These are phyloP conservation scores for Mirounga angustirostris DNA, from an alignment of 2,113 vertebrate species.

Conservation along the genomic window DNA sequence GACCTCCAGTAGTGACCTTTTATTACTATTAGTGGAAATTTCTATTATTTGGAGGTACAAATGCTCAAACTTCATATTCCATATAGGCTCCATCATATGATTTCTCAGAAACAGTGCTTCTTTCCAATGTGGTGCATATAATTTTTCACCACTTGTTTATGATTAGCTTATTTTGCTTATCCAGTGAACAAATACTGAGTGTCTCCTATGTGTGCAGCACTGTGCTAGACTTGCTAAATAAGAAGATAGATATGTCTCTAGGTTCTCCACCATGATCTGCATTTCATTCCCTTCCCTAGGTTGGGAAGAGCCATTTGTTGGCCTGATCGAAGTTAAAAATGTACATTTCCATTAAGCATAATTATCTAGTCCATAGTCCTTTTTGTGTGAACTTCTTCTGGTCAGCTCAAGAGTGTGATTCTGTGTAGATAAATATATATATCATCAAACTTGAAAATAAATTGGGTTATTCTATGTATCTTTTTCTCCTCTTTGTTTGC, in stretches of 20 bases:
- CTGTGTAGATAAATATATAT: neutral
- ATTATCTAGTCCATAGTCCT: neutral
- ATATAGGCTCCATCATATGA: too few relatives aligned
- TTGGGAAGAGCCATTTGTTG: neutral
- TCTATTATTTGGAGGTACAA: neutral
- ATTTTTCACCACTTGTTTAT: neutral
- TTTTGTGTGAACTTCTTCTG: neutral
- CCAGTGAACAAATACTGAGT: neutral
- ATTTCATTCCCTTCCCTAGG: neutral
- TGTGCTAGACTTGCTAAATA: neutral
- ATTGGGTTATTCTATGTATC: neutral
- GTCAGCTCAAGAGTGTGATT: neutral
- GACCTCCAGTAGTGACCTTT: neutral
- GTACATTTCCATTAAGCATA: neutral
- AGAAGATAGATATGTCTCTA: neutral
- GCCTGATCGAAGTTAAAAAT: neutral
- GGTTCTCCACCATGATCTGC: neutral
- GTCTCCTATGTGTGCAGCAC: neutral
- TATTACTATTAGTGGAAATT: neutral
- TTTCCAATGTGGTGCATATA: neutral
- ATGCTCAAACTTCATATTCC: neutral
- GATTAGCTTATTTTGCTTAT: neutral
- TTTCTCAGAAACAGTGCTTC: neutral
- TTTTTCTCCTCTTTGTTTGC: neutral
- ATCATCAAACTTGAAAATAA: conserved; percentile 24